These are phyloP conservation scores for Neomonachus schauinslandi DNA, from an alignment of 2,113 vertebrate genomes.

Conservation along the genomic window DNA sequence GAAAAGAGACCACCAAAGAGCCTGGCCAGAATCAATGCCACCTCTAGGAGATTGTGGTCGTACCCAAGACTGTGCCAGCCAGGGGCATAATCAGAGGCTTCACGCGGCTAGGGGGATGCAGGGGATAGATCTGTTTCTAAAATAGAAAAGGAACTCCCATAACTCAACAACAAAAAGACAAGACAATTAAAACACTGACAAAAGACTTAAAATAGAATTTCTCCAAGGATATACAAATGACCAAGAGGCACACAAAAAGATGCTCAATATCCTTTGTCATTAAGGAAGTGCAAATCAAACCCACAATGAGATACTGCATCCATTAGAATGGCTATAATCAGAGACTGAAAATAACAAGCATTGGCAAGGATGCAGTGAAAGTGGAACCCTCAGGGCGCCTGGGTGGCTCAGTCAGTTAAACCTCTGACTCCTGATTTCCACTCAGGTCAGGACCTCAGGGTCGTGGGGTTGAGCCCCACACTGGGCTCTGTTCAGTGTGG, in stretches of 20 bases:
- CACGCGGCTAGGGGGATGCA: neutral
- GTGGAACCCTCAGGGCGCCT: neutral
- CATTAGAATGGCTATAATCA: neutral
- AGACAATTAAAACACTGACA: neutral
- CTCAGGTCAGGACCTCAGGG: neutral
- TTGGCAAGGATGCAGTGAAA: neutral
- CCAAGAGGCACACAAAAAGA: neutral
- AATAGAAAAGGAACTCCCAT: neutral
- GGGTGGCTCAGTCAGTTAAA: neutral
- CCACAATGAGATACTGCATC: neutral
- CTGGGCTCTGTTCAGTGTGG: neutral
- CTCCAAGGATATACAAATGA: neutral
- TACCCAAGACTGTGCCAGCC: neutral
- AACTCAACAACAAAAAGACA: conserved; percentile 33
- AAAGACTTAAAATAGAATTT: neutral
- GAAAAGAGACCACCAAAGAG: neutral
- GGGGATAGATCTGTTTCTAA: neutral
- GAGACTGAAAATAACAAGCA: neutral
- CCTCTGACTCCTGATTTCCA: neutral
- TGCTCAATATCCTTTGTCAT: neutral
- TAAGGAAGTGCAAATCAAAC: conserved; percentile 28
- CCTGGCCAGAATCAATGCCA: neutral
- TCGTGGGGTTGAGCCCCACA: neutral
- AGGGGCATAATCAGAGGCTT: neutral
- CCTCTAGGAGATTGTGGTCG: neutral